phyloP scores from a whole-genome alignment of 2,797 vertebrate genomes.

The Dermochelys coriacea region DNA sequence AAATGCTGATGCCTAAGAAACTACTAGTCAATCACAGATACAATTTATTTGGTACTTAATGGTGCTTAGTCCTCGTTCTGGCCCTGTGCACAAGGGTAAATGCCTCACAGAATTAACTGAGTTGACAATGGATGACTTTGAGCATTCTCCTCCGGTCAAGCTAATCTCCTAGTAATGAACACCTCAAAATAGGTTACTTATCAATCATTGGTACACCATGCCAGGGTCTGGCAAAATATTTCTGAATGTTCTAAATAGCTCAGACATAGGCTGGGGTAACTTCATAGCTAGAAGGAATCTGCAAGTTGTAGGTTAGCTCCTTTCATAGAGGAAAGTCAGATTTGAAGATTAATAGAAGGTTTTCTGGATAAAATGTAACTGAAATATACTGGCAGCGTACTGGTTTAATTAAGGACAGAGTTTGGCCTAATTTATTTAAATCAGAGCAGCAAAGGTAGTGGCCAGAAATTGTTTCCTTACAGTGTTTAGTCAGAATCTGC shows the following conservation, averaged over 20 bases:
- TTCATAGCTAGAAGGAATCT: neutral
- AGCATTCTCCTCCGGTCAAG: neutral
- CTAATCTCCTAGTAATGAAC: neutral
- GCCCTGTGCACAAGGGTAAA: too few relatives aligned
- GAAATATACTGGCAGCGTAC: neutral
- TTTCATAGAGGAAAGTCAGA: neutral
- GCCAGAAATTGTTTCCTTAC: neutral
- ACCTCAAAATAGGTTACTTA: neutral
- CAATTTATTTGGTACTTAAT: too few relatives aligned
- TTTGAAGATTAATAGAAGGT: neutral
- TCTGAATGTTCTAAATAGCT: conserved; percentile 6
- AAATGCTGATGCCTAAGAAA: neutral
- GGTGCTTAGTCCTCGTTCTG: too few relatives aligned
- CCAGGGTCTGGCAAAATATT: neutral
- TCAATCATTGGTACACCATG: neutral
- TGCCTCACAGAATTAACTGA: too few relatives aligned
- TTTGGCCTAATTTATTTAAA: neutral
- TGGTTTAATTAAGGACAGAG: neutral
- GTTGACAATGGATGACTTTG: too few relatives aligned
- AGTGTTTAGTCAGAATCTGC: neutral
- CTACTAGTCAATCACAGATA: too few relatives aligned
- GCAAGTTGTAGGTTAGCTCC: neutral
- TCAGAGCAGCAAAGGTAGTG: neutral
- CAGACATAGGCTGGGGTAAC: neutral
- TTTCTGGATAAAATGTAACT: neutral